phyloP scores from a whole-genome alignment of 2,113 vertebrate genomes.

The Zeus faber region DNA sequence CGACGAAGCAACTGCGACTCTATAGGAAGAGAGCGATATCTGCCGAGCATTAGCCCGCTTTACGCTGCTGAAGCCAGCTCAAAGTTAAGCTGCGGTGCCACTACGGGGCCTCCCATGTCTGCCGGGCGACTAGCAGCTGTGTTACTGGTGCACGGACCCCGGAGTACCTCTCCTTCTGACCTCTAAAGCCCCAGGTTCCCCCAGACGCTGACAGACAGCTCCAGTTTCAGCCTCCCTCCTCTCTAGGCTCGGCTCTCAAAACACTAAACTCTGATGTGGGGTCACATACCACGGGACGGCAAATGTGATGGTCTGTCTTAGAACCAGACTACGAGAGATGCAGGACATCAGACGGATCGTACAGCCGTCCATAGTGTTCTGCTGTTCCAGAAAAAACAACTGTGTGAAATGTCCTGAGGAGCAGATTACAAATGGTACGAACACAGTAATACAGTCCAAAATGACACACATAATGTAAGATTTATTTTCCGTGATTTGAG shows the following conservation, averaged over 20 bases:
- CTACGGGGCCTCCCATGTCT: conserved; percentile 33
- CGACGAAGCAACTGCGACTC: conserved; percentile 55
- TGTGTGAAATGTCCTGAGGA: too few species aligned
- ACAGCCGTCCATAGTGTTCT: too few species aligned
- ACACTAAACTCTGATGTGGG: conserved; percentile 31
- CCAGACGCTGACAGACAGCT: conserved; percentile 56
- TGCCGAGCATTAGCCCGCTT: conserved; percentile 63
- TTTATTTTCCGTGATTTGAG: too few species aligned
- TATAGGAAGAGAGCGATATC: conserved; percentile 46
- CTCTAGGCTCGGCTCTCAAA: conserved; percentile 21
- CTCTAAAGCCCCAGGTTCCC: conserved; percentile 62
- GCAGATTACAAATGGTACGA: too few species aligned
- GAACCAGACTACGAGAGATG: not conserved
- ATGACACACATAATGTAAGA: too few species aligned
- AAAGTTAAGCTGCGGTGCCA: conserved; percentile 52
- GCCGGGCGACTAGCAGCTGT: conserved; percentile 63
- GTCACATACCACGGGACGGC: conserved; percentile 24
- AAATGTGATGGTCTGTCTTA: conserved; percentile 9
- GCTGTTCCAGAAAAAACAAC: too few species aligned
- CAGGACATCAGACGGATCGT: conserved; percentile 2
- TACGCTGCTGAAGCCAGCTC: conserved; percentile 47
- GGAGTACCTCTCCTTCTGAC: conserved; percentile 68
- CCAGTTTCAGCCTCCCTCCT: conserved; percentile 57
- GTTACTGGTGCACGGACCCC: conserved; percentile 47
- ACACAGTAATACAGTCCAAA: too few species aligned